Conservation (phyloP, 1,140 invertebrate genomes). For the Scaptomyza graminum region DNA sequence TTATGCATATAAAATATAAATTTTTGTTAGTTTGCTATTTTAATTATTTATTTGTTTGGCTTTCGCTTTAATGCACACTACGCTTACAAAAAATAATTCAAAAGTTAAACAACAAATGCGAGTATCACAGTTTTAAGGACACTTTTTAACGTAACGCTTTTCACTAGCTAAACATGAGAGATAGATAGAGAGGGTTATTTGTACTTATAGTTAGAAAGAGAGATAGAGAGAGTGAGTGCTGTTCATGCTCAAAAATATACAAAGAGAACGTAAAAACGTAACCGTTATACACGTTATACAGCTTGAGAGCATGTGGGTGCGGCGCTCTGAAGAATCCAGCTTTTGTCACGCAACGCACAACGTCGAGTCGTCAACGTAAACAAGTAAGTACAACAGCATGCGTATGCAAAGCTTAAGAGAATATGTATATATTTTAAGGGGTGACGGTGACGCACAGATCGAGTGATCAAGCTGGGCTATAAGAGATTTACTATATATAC, state of each 20-base stretch:
- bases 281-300: conserved; percentile 41
- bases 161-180: conserved; percentile 77
- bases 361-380: conserved; percentile 39
- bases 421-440: conserved; percentile 15
- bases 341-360: conserved; percentile 35
- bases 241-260: conserved; percentile 74
- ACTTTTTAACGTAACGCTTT: conserved; percentile 71
- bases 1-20: conserved; percentile 77
- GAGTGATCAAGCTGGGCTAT: conserved; percentile 28
- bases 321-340: conserved; percentile 39
- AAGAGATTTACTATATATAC: conserved; percentile 24
- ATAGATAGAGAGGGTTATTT: conserved; percentile 50
- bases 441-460: conserved; percentile 30
- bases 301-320: conserved; percentile 32
- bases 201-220: conserved; percentile 41
- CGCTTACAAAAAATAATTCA: conserved; percentile 66
- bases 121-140: conserved; percentile 66
- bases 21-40: conserved; percentile 77
- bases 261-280: conserved; percentile 69
- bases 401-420: conserved; percentile 45
- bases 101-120: conserved; percentile 61
- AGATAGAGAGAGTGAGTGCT: conserved; percentile 70
- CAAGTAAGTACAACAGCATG: conserved; percentile 51
- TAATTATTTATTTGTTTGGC: conserved; percentile 78
- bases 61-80: conserved; percentile 81